These are phyloP conservation scores for Anguilla anguilla DNA, from an alignment of 2,797 vertebrate genomes.

Conservation along the genomic window DNA sequence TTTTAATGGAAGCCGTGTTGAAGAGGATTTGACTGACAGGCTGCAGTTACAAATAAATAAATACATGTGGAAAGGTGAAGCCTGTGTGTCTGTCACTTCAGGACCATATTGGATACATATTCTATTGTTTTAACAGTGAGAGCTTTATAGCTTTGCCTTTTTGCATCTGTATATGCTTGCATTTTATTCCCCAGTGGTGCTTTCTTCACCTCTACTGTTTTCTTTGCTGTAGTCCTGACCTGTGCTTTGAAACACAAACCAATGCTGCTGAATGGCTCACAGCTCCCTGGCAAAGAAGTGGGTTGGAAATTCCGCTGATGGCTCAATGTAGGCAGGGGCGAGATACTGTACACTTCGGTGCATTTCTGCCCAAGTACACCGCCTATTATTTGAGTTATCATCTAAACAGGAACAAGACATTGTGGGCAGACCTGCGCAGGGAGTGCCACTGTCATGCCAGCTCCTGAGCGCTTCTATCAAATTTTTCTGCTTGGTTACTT, in stretches of 20 bases:
- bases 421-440: background rate
- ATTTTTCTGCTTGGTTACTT: background rate
- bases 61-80: background rate
- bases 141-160: background rate
- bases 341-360: background rate
- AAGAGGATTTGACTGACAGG: background rate
- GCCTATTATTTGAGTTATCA: background rate
- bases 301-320: background rate
- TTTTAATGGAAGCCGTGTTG: no score
- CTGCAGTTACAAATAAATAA: background rate
- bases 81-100: background rate
- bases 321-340: background rate
- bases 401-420: conserved; percentile 21
- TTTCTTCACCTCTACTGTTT: background rate
- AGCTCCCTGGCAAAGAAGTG: background rate
- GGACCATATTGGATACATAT: background rate
- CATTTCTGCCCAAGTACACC: background rate
- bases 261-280: background rate
- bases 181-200: background rate
- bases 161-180: background rate
- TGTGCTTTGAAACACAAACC: background rate
- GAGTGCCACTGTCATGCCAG: no score
- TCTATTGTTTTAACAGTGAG: background rate
- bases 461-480: background rate
- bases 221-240: conserved; percentile 9